Conservation (phyloP, 2,113 vertebrate genomes). For the Forbesichthys papilliferus region DNA sequence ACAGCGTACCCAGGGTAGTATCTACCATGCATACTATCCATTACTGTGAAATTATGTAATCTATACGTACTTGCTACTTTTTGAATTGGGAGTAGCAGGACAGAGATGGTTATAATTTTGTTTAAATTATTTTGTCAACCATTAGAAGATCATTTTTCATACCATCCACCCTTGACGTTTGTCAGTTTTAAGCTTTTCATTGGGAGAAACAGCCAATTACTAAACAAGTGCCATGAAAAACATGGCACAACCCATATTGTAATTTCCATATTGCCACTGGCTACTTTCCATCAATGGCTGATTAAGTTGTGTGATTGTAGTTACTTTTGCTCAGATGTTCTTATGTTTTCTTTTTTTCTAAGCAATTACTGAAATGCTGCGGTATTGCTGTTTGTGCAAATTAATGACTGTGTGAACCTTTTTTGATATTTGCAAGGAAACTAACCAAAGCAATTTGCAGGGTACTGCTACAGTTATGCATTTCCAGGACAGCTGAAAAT, state of each 20-base stretch:
- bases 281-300: conserved; percentile 77
- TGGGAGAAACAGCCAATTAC: conserved; percentile 69
- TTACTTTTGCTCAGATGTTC: conserved; percentile 24
- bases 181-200: conserved; percentile 68
- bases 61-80: conserved; percentile 5
- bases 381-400: conserved; percentile 53
- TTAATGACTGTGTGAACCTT: conserved; percentile 23
- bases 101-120: neutral
- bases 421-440: conserved; percentile 48
- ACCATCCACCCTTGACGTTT: conserved; percentile 51
- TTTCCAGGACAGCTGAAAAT: conserved; percentile 53
- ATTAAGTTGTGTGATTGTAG: conserved; percentile 68
- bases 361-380: conserved; percentile 46
- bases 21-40: conserved; percentile 4
- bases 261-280: conserved; percentile 79
- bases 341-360: conserved; percentile 14
- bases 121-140: conserved; percentile 14
- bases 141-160: conserved; percentile 44
- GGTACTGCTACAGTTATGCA: conserved; percentile 67
- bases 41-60: neutral
- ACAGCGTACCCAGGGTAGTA: too few species aligned
- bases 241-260: conserved; percentile 74
- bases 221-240: conserved; percentile 78
- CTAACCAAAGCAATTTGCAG: conserved; percentile 70
- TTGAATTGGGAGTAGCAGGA: neutral